Conservation (phyloP, 2,888 invertebrate genomes). For the Acheta domesticus region DNA sequence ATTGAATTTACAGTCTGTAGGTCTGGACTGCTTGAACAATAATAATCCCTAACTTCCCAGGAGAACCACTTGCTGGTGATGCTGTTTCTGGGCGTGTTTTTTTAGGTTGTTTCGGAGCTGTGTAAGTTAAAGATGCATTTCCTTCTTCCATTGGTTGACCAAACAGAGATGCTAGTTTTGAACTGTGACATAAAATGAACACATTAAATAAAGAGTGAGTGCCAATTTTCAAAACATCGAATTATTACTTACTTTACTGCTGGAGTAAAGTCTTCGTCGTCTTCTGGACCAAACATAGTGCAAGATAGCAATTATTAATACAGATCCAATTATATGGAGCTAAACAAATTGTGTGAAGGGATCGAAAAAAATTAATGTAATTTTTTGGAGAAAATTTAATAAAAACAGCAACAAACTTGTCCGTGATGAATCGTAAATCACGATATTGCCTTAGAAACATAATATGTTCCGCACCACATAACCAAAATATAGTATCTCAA, state of each 20-base stretch:
- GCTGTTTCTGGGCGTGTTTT: conserved; percentile 23
- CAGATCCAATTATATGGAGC: not conserved
- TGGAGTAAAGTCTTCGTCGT: conserved; percentile 37
- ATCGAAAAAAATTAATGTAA: no score
- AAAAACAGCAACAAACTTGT: no score
- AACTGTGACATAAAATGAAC: conserved; percentile 33
- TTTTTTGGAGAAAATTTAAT: no score
- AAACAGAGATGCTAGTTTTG: conserved; percentile 38
- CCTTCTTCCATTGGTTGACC: conserved; percentile 33
- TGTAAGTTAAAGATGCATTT: conserved; percentile 37
- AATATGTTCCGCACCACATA: no score
- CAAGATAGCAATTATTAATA: not conserved
- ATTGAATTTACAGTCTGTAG: conserved; percentile 34
- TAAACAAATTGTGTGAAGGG: no score
- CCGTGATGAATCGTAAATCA: no score
- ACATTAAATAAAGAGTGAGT: not conserved
- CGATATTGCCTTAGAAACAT: no score
- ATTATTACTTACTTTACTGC: conserved; percentile 31
- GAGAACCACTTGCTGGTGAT: conserved; percentile 23
- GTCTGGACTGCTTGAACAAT: conserved; percentile 36
- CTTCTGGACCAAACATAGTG: conserved; percentile 37
- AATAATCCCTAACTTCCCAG: conserved; percentile 34
- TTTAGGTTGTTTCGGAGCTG: conserved; percentile 38
- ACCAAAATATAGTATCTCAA: no score
- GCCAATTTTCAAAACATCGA: not conserved